A percentile compares a stretch with the other conserved stretches of the same genome.
phyloP scores from a whole-genome alignment of 30 jellyfish, hydroid and myxozoan species.

The Hydractinia symbiolongicarpus region DNA sequence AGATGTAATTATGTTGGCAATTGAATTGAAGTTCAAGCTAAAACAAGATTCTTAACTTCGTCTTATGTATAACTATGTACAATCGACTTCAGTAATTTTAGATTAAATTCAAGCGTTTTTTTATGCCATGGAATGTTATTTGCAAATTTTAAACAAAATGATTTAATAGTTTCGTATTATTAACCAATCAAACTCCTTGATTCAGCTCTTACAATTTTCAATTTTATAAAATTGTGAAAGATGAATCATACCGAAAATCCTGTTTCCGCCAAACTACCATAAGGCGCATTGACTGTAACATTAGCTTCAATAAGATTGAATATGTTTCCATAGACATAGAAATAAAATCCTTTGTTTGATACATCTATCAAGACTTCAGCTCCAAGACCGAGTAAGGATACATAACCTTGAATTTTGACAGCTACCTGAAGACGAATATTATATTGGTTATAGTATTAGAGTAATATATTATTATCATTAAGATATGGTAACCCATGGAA shows the following conservation, averaged over 20 bases:
- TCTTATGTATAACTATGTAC: no score
- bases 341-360: conserved; percentile 38
- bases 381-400: conserved; percentile 50
- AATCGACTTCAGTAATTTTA: no score
- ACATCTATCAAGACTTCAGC: conserved; percentile 47
- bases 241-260: neutral
- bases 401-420: conserved; percentile 40
- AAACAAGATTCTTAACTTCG: neutral
- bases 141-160: no score
- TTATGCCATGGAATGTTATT: no score
- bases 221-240: neutral
- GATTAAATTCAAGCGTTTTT: no score
- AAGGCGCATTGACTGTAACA: conserved; percentile 56
- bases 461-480: no score
- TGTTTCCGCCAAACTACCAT: conserved; percentile 9
- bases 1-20: no score
- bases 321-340: conserved; percentile 50
- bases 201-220: no score
- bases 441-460: neutral
- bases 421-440: conserved; percentile 9
- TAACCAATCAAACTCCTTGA: no score
- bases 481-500: no score
- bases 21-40: neutral
- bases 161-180: no score
- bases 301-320: conserved; percentile 59